Percentiles rank a stretch among this genome's conserved stretches.
phyloP scores from a whole-genome alignment of 2,797 vertebrate species.

The Pseudopleuronectes americanus region DNA sequence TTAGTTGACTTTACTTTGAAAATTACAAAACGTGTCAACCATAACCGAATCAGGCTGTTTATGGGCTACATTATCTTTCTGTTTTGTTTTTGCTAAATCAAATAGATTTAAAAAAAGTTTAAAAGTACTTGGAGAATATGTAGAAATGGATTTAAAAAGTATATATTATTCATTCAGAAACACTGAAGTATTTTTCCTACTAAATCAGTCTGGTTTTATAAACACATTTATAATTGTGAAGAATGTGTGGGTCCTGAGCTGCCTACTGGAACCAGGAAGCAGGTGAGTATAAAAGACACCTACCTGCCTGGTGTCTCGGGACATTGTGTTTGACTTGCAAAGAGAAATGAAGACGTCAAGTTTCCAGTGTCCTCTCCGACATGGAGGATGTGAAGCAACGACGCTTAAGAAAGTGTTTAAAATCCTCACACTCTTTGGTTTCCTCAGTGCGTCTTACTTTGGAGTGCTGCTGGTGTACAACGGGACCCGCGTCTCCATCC shows the following conservation, averaged over 20 bases:
- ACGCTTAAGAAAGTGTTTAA: slow-evolving; percentile 38
- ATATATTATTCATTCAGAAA: too few relatives aligned
- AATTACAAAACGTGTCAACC: too few relatives aligned
- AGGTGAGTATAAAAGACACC: slow-evolving; percentile 32
- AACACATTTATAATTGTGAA: slow-evolving; percentile 5
- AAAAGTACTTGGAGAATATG: too few relatives aligned
- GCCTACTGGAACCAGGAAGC: slow-evolving; percentile 48
- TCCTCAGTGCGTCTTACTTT: slow-evolving; percentile 5
- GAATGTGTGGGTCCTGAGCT: neutral
- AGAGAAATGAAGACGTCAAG: slow-evolving; percentile 7
- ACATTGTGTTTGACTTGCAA: slow-evolving; percentile 37
- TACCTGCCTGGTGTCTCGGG: slow-evolving; percentile 29
- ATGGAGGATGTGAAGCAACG: neutral
- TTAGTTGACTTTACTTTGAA: too few relatives aligned
- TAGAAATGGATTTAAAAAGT: too few relatives aligned
- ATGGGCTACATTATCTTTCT: neutral
- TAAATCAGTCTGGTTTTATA: too few relatives aligned
- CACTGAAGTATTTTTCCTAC: too few relatives aligned
- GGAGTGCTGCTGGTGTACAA: neutral
- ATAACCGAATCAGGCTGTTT: neutral
- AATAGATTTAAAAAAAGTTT: neutral
- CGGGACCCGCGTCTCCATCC: too few relatives aligned
- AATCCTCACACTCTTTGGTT: neutral
- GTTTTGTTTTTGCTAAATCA: neutral
- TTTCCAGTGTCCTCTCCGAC: too few relatives aligned